Base-by-base conservation (phyloP, 2,113 vertebrate species). In the Serinus canaria region DNA sequence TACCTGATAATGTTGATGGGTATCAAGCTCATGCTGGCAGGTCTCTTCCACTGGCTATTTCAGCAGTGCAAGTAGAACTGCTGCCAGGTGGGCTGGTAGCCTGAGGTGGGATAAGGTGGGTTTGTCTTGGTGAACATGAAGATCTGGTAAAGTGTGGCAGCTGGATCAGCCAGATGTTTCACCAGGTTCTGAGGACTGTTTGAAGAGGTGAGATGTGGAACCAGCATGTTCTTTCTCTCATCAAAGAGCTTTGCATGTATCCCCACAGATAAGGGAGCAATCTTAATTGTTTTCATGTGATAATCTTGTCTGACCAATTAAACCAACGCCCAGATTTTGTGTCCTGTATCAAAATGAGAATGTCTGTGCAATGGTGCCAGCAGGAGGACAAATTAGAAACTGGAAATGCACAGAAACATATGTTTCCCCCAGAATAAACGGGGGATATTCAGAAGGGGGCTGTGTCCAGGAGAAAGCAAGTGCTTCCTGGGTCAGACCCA, bases 301-400 rank as follows among this genome's bases (percentile, higher is more conserved):
- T 43, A 79, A 70, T 73, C 30, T 86, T 43, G 19, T 27, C 75
- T 80, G 70, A 37, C 13, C 39, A 63, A 55, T 59, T 55, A 70
- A 94, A 68, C 9, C 35, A 63, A 23, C 30, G 13, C 46, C 13
- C 9, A 53, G 10, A 4, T 89, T 69, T 76, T 64, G 21, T 88
- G 50, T 30, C 28, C 14, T 76, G 39, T 10, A 6, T 5, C 24
- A 52, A 83, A 94, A 74, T 23, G 43, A 69, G 46, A 43, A 53
- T 0, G 0, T 37, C 52, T 7, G 0, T 44, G 39, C 46, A 77
- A 56, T 0, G 12, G 12, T 33, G 7, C 41, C 4, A 5, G 46
- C 23, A 46, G 75, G 50, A 82, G 62, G n/a, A 66, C 35, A 89
- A 87, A 66, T 37, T 27, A 35, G 31, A 55, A 47, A 69, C 5